Evolutionary conservation across 92 coral and sea anemone genomes (phyloP).

Genomic region (Porites rus): DNA sequence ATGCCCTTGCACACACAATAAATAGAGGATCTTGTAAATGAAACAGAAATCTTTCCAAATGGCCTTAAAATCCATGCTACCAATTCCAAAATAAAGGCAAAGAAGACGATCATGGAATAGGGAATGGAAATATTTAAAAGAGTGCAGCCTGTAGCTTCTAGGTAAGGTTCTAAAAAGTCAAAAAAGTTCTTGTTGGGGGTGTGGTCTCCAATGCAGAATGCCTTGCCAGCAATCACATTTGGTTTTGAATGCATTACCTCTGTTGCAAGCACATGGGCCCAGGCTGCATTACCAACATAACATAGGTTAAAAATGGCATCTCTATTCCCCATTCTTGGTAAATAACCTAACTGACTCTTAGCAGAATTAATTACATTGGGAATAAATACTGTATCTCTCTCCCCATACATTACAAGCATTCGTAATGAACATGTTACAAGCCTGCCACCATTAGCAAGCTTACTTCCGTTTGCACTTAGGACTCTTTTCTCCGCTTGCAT

Average conservation of each 20-base stretch:
- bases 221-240: constrained; percentile 24
- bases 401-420: constrained; percentile 31
- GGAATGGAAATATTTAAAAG: constrained; percentile 15
- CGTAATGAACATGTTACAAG: constrained; percentile 43
- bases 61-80: constrained; percentile 23
- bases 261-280: constrained; percentile 45
- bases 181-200: constrained; percentile 13
- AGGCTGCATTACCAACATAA: constrained; percentile 42
- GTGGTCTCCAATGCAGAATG: constrained; percentile 33
- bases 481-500: constrained; percentile 46
- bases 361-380: constrained; percentile 35
- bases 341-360: constrained; percentile 35
- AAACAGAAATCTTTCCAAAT: constrained; percentile 4
- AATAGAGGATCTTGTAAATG: background rate
- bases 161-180: constrained; percentile 19
- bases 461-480: constrained; percentile 36
- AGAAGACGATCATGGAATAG: background rate
- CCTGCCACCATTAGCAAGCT: constrained; percentile 6
- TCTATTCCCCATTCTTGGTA: constrained; percentile 13
- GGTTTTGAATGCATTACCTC: constrained; percentile 13
- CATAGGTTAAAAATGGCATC: constrained; percentile 4
- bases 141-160: constrained; percentile 37
- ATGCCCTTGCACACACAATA: constrained; percentile 8
- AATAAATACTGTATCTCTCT: constrained; percentile 15
- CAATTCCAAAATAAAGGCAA: constrained; percentile 35